These are phyloP conservation scores for Trachelus troglodyta DNA, from an alignment of 2,888 invertebrate genomes.

Conservation along the genomic window DNA sequence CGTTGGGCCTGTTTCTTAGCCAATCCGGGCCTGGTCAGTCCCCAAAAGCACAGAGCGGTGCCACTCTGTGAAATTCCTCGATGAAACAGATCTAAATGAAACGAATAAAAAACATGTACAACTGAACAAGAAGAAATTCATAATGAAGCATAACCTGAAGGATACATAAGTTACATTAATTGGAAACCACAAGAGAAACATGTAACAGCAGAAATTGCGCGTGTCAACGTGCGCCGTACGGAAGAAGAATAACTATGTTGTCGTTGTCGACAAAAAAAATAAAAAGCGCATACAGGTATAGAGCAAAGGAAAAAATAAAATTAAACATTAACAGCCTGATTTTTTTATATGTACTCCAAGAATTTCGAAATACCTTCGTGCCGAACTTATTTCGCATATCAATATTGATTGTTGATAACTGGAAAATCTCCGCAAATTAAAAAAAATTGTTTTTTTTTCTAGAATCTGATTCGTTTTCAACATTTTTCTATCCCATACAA, in stretches of 20 bases:
- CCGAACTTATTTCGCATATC: not conserved
- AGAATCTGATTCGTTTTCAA: not conserved
- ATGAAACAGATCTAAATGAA: slow-evolving; percentile 74
- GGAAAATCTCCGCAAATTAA: not conserved
- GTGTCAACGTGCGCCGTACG: not conserved
- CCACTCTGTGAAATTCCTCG: slow-evolving; percentile 82
- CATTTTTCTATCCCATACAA: not conserved
- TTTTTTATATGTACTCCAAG: not conserved
- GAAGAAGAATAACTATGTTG: not conserved
- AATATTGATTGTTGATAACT: not conserved
- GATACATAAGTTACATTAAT: not conserved
- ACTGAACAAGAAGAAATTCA: not conserved
- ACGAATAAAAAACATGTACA: not conserved
- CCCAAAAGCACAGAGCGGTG: slow-evolving; percentile 77
- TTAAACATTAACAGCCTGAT: not conserved
- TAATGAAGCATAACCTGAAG: not conserved
- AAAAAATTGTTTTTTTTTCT: too few relatives aligned
- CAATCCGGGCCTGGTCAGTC: slow-evolving; percentile 72
- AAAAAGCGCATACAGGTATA: not conserved
- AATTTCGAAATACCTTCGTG: not conserved
- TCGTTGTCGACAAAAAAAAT: not conserved
- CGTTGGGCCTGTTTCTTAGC: slow-evolving; percentile 71
- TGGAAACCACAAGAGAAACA: not conserved
- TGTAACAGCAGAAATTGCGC: not conserved
- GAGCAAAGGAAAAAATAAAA: not conserved